These are phyloP conservation scores for Osedax fenrisi DNA, from an alignment of 2,888 invertebrate genomes.

Conservation along the genomic window DNA sequence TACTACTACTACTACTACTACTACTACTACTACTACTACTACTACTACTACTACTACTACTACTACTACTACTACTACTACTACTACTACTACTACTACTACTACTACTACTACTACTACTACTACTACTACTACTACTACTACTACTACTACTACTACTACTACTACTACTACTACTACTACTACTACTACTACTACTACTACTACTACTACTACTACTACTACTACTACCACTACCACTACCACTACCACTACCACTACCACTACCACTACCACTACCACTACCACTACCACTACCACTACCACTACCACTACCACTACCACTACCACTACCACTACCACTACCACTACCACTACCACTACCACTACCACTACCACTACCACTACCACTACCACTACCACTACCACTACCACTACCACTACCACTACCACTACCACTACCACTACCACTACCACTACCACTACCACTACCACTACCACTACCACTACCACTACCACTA, in stretches of 20 bases:
- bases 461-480: background rate
- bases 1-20: background rate
- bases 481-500: background rate
- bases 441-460: background rate
- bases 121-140: background rate
- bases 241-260: too few relatives aligned
- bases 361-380: background rate
- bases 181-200: background rate
- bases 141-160: background rate
- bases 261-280: too few relatives aligned
- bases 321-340: background rate
- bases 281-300: too few relatives aligned
- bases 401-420: too few relatives aligned
- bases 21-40: background rate
- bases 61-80: too few relatives aligned
- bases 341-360: background rate
- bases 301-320: background rate
- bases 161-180: background rate
- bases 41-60: too few relatives aligned
- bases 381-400: too few relatives aligned
- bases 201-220: background rate
- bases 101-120: background rate
- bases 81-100: background rate
- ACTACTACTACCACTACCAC: too few relatives aligned
- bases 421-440: background rate